Evolutionary conservation across 2,797 vertebrate genomes (phyloP).

Genomic region (Cygnus olor): DNA sequence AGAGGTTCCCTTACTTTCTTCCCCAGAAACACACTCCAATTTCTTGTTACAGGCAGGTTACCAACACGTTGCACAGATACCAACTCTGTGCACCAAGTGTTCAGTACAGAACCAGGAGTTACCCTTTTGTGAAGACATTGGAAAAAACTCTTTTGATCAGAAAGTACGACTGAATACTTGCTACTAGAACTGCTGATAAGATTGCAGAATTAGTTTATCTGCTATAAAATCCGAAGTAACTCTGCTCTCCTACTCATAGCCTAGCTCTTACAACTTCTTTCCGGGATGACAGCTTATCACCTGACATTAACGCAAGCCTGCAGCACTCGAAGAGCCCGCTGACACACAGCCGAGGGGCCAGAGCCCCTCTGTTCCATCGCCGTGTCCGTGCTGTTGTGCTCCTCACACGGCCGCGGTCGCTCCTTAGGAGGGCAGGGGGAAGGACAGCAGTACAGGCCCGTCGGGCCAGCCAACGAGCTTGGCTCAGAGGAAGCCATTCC

Average conservation of each 20-base stretch:
- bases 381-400: not conserved
- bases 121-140: not conserved
- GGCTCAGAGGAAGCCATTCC: not conserved
- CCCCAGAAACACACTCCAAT: not conserved
- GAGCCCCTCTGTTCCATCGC: not conserved
- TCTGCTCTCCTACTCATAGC: not conserved
- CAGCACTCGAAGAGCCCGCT: accelerated
- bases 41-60: not conserved
- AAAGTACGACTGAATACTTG: not conserved
- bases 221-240: not conserved
- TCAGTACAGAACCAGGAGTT: not conserved
- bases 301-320: accelerated
- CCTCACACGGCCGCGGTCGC: not conserved
- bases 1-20: not conserved
- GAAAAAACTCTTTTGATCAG: not conserved
- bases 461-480: not conserved
- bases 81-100: accelerated
- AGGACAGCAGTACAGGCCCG: not conserved
- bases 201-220: not conserved
- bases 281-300: not conserved
- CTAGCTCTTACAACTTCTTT: not conserved
- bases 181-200: not conserved
- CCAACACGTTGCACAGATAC: not conserved
- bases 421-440: not conserved
- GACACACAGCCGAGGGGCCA: not conserved